Evolutionary conservation across 2,888 invertebrate species (phyloP).

Genomic region (Carpatolechia fugitivella): DNA sequence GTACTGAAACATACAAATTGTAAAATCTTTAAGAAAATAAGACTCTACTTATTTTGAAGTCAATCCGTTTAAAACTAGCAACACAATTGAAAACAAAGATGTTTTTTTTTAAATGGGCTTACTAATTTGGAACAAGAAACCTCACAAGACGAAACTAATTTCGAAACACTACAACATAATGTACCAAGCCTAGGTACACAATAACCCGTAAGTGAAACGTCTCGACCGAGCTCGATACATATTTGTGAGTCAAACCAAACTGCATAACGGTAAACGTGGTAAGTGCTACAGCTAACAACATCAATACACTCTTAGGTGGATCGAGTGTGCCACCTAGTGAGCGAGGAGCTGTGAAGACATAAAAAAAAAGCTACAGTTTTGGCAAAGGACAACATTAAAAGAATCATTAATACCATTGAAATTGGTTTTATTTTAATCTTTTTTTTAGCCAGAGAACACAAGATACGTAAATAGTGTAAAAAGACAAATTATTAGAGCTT

Average conservation of each 20-base stretch:
- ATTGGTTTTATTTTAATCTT: too few relatives aligned
- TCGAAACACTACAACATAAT: conserved; percentile 10
- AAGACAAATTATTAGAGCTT: too few relatives aligned
- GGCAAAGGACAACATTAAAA: neutral
- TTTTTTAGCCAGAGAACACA: too few relatives aligned
- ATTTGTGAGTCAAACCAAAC: conserved; percentile 68
- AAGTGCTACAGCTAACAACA: conserved; percentile 69
- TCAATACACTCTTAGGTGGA: conserved; percentile 60
- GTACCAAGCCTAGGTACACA: conserved; percentile 17
- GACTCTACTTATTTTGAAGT: too few relatives aligned
- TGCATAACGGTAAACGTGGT: conserved; percentile 61
- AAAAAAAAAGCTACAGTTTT: too few relatives aligned
- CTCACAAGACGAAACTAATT: conserved; percentile 4
- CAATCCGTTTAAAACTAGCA: neutral
- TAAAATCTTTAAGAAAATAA: too few relatives aligned
- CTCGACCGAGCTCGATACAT: conserved; percentile 40
- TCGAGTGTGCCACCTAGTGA: conserved; percentile 60
- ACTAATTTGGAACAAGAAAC: neutral
- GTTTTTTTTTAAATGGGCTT: too few relatives aligned
- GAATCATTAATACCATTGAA: too few relatives aligned
- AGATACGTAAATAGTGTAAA: too few relatives aligned
- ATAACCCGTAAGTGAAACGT: conserved; percentile 53
- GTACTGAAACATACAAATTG: neutral
- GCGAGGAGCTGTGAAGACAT: conserved; percentile 29
- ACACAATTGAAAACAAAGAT: neutral